phyloP scores from a whole-genome alignment of 53 echinoderm and acorn worm species.

The Antedon mediterranea region DNA sequence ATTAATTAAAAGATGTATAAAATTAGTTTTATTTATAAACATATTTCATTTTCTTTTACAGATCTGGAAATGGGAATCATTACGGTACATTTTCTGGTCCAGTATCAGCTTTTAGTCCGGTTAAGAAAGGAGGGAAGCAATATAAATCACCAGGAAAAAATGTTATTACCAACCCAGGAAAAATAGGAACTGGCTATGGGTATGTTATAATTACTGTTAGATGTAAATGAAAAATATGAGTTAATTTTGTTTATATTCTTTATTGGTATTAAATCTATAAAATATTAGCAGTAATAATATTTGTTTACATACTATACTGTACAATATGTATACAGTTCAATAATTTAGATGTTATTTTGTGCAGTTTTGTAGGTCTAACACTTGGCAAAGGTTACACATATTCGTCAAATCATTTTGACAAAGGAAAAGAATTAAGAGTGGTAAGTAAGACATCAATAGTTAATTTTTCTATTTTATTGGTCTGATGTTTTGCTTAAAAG shows the following conservation, averaged over 20 bases:
- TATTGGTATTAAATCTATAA: too few species aligned
- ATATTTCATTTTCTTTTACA: constrained; percentile 3
- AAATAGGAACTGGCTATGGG: constrained; percentile 94
- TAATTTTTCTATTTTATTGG: too few species aligned
- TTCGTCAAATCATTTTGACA: constrained; percentile 81
- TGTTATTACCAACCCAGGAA: constrained; percentile 83
- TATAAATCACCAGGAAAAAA: constrained; percentile 76
- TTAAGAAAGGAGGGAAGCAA: constrained; percentile 41
- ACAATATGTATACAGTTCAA: too few species aligned
- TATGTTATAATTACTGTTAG: constrained; percentile 29
- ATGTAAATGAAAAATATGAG: too few species aligned
- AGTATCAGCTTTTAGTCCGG: constrained; percentile 87
- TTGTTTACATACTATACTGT: too few species aligned
- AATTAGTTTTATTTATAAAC: too few species aligned
- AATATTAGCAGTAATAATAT: too few species aligned
- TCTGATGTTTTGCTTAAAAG: too few species aligned
- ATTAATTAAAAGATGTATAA: too few species aligned
- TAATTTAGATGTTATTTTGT: neutral
- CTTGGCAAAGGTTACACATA: constrained; percentile 65
- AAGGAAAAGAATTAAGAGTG: constrained; percentile 74
- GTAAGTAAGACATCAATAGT: constrained; percentile 57
- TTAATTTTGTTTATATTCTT: too few species aligned
- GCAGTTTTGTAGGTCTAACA: constrained; percentile 48
- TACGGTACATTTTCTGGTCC: constrained; percentile 83
- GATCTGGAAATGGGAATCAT: constrained; percentile 90